Percentiles rank a stretch among this genome's conserved stretches.
Evolutionary conservation across 2,113 vertebrate genomes (phyloP).

Genomic region (Macrotis lagotis): DNA sequence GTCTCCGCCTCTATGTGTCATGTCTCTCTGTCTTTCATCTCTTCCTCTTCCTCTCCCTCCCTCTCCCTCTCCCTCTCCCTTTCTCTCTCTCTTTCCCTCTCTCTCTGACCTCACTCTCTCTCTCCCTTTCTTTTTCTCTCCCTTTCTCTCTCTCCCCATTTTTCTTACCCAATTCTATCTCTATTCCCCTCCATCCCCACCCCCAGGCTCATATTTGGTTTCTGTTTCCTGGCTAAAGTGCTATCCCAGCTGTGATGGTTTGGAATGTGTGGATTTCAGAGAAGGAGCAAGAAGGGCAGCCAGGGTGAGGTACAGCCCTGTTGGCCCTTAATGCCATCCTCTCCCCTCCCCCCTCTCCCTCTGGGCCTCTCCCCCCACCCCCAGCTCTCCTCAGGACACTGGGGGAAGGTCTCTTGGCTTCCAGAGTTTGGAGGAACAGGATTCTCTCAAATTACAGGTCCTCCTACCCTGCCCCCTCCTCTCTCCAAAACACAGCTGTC

Average conservation of each 20-base stretch:
- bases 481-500: neutral
- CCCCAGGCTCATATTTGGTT: neutral
- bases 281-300: neutral
- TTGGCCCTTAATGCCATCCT: neutral
- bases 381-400: neutral
- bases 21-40: too few relatives aligned
- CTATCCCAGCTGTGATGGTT: neutral
- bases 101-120: too few relatives aligned
- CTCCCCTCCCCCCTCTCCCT: neutral
- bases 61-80: neutral
- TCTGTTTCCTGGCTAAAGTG: neutral
- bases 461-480: neutral
- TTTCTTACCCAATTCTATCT: neutral
- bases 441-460: neutral
- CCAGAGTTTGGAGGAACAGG: neutral
- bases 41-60: too few relatives aligned
- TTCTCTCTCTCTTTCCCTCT: neutral
- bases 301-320: neutral
- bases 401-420: neutral
- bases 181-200: neutral
- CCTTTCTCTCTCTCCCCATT: neutral
- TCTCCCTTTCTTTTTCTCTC: too few relatives aligned
- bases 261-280: neutral
- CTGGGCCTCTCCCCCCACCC: neutral
- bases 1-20: too few relatives aligned